Base-by-base conservation (phyloP, 2,888 invertebrate genomes). In the Phyllotreta cruciferae region DNA sequence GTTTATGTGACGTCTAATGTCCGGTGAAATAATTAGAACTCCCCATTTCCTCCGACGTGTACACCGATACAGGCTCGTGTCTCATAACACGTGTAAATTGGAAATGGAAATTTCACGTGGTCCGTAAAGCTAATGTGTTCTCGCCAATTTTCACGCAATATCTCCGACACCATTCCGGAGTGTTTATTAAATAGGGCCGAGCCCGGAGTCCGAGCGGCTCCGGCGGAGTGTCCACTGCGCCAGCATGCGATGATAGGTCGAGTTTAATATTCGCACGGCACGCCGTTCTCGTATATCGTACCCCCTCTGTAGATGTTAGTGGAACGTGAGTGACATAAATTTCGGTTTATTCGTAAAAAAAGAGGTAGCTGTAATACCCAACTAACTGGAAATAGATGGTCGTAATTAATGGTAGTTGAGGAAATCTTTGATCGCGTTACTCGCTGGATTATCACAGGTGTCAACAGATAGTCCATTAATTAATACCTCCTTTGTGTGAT, bases 21-120 rank as follows among this genome's bases (percentile, higher is more conserved):
- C 24, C 24, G 24, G 24, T 24, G 24, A 24, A 24, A 24, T 54
- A 54, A 54, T 54, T 54, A 38, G 41, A 42, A 38, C 42, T 54
- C 42, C 2, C 34, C 10, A 35, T 35, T 49, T 54, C 42, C 3
- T 38, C 1, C 10, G 34, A 10, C 9, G 11, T n/a, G 8, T 34
- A 41, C 54, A 7, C 42, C 54, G 34, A 35, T 10, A 38, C 54
- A 54, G 41, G 41, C 39, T 54, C 42, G 42, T 41, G 54, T 11
- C 54, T 39, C 41, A 42, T 41, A 41, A 54, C 41, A 54, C 54
- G 54, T 54, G 41, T n/a, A 54, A 54, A 54, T 54, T 54, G 41
- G n/a, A 54, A 42, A 54, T 41, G 54, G 54, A 54, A 41, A 54
- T 54, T 24, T 54, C 42, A 42, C 38, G 41, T 42, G 41, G 41